Evolutionary conservation across 2,797 vertebrate genomes (phyloP), one percentile per base, ranked within the genome.

Genomic region (Pseudochromis fuscus): DNA sequence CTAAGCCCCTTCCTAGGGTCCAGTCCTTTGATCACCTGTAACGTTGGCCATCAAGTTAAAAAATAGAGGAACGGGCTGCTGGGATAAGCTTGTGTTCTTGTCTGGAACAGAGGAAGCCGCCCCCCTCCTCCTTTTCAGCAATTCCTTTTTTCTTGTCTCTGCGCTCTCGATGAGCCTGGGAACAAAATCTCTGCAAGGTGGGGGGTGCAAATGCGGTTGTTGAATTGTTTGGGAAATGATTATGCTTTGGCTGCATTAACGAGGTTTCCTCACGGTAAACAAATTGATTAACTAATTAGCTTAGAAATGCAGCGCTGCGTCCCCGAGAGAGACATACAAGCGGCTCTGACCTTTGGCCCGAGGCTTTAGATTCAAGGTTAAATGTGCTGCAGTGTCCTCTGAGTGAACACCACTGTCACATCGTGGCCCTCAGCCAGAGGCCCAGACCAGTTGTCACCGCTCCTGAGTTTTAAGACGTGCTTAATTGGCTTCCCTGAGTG

Each of bases 11-110:
- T 90, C 94, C 92, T 93, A 94, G 81, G 94, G 94, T 91, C 93
- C 91, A 77, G 87, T 67, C 87, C 95, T 96, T 96, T 95, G 95
- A 96, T 96, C 95, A 95, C 90, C 93, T 94, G 94, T 94, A 95
- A 93, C 91, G 84, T 93, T 92, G 91, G 90, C 95, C 94, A 93
- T 95, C 83, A 86, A 95, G 93, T 94, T 93, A 94, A 95, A 89
- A 92, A 91, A 91, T 72, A 76, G 77, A 88, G 85, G 65, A 89
- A 79, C 30, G 50, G 57, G 85, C 88, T 79, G 86, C 91, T 91
- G 91, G 89, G 95, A 95, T 95, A 95, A 93, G 90, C 90, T 81
- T 86, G 82, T 91, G 87, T 90, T 91, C 90, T 91, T 86, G 82
- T 82, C 87, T 81, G 80, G 86, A 89, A 79, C 65, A 81, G 81